Evolutionary conservation across 2,888 invertebrate species (phyloP).

Genomic region (Nephrotoma flavescens): DNA sequence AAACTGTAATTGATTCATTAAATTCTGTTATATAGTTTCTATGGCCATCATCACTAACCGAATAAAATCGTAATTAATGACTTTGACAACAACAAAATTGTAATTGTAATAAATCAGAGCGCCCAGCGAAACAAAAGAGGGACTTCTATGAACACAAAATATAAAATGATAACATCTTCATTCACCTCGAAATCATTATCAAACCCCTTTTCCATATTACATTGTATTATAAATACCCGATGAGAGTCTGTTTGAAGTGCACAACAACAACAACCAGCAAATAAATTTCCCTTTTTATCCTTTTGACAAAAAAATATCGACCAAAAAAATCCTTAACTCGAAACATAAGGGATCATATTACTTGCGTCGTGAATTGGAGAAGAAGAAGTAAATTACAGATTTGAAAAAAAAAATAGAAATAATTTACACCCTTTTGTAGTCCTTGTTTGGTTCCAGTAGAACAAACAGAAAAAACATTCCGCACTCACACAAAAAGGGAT

Average conservation of each 20-base stretch:
- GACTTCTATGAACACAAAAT: not conserved
- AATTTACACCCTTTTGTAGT: not conserved
- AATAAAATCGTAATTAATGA: not conserved
- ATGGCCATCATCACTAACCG: not conserved
- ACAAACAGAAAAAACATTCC: not conserved
- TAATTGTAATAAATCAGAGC: not conserved
- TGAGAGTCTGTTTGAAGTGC: not conserved
- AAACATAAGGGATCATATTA: not conserved
- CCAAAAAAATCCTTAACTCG: not conserved
- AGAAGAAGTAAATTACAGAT: not conserved
- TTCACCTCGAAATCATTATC: not conserved
- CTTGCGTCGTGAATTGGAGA: not conserved
- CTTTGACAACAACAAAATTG: not conserved
- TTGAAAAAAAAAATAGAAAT: not conserved
- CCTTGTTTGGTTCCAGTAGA: not conserved
- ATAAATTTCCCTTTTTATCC: not conserved
- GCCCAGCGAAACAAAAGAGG: not conserved
- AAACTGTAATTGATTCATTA: not conserved
- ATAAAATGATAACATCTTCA: not conserved
- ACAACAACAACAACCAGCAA: not conserved
- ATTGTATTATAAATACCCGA: not conserved
- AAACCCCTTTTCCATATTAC: not conserved
- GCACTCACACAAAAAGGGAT: not conserved
- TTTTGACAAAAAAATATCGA: not conserved
- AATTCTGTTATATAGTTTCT: not conserved